Evolutionary conservation across 2,888 invertebrate genomes (phyloP), one percentile per base, ranked within the genome.

Genomic region (Enoplolaimus lenunculus): DNA sequence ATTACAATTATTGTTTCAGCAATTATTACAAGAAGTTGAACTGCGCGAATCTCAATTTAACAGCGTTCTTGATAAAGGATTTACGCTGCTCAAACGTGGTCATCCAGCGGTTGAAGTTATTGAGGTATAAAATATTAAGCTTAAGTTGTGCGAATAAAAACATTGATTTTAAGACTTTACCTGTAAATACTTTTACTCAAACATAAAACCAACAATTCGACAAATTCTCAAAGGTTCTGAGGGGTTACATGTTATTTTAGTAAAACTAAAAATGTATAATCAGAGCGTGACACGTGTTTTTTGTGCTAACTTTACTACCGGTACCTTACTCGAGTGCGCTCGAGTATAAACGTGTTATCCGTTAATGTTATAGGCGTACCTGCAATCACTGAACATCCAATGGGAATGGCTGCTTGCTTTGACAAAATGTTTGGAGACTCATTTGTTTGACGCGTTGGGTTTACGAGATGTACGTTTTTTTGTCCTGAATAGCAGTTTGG

Each of bases 381-480:
- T 89, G 85, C 86, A 87, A 75, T 91, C 92, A 70, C 89, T 98
- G 89, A 93, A 95, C 83, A 91, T 90, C 7, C 94, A 97, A 83
- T 98, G 97, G 97, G 92, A 94, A 31, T 95, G 95, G 94, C 86
- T 98, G 29, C 84, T 97, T 35, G 94, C 95, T 79, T 85, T 98
- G 73, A 93, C 93, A 0, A 86, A 93, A 68, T 97, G 97, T 77
- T 85, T 97, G 68, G 95, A 98, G 82, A 90, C 91, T 0, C 97
- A 98, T 81, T 84, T 97, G 69, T 90, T 91, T 79, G 90, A 94
- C 82, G 90, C 94, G 31, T 87, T 90, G 0, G 88, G 89, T 77
- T 91, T 93, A 81, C 92, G 94, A 81, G 88, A 81, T 78, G 82
- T 82, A 71, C 71, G 68, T 72, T 35, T 1, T 65, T 29, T 21